Evolutionary conservation across 2,797 vertebrate genomes (phyloP).

Genomic region (Acanthis flammea): DNA sequence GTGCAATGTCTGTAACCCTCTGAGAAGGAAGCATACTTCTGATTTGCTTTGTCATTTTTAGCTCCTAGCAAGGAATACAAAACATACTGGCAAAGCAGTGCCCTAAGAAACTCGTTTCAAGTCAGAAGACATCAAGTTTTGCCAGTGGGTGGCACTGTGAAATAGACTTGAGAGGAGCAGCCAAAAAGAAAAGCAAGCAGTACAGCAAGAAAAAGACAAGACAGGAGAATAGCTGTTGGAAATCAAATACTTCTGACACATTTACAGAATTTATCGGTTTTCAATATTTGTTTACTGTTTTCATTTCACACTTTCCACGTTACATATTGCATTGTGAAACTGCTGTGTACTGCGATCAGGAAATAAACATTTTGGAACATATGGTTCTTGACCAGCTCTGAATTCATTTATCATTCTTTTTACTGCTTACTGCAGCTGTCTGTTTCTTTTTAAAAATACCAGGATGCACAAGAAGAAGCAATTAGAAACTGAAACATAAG

Average conservation of each 20-base stretch:
- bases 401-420: neutral
- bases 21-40: neutral
- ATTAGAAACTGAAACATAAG: neutral
- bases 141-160: conserved; percentile 25
- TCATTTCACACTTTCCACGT: conserved; percentile 37
- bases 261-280: conserved; percentile 31
- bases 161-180: neutral
- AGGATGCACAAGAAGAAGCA: neutral
- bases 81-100: neutral
- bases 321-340: conserved; percentile 46
- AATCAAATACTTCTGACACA: conserved; percentile 34
- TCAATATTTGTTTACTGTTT: conserved; percentile 39
- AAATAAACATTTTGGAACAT: conserved; percentile 35
- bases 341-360: neutral
- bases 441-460: neutral
- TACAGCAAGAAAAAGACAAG: neutral
- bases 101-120: neutral
- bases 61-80: neutral
- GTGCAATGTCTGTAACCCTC: neutral
- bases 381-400: conserved; percentile 4
- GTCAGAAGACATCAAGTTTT: neutral
- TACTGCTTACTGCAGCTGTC: neutral
- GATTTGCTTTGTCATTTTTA: neutral
- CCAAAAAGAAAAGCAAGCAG: neutral
- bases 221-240: neutral